Conservation (phyloP, 2,888 invertebrate species). For the Lissocephala sabroskyi region DNA sequence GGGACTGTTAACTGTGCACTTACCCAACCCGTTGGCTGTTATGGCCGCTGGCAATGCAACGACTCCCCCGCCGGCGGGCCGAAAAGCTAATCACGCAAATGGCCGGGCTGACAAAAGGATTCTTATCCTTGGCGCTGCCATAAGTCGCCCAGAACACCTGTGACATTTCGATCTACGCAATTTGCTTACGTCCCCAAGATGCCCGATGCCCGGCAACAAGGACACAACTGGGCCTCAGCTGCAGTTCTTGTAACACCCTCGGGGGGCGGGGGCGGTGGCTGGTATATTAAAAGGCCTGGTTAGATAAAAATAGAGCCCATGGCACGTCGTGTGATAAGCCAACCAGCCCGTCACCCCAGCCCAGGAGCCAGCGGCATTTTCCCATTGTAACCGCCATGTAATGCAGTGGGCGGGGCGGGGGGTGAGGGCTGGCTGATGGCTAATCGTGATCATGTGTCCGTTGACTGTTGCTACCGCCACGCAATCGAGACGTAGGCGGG, state of each 20-base stretch:
- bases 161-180: constrained; percentile 22
- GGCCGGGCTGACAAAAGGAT: constrained; percentile 37
- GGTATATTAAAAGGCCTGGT: not conserved
- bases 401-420: not conserved
- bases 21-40: no score
- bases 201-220: no score
- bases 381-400: not conserved
- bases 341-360: not conserved
- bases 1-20: constrained; percentile 12
- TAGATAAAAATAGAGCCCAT: constrained; percentile 24
- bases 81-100: constrained; percentile 53
- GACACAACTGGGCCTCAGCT: constrained; percentile 12
- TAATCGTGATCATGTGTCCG: not conserved
- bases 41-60: no score
- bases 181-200: constrained; percentile 7
- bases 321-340: not conserved
- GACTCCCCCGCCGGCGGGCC: no score
- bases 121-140: constrained; percentile 21
- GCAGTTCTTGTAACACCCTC: constrained; percentile 5
- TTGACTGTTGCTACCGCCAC: constrained; percentile 16
- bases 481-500: no score
- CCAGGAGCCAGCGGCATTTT: not conserved
- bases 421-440: no score
- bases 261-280: no score
- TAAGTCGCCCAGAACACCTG: constrained; percentile 23